Base-by-base conservation (phyloP, 2,888 invertebrate species). In the Anarsia innoxiella region DNA sequence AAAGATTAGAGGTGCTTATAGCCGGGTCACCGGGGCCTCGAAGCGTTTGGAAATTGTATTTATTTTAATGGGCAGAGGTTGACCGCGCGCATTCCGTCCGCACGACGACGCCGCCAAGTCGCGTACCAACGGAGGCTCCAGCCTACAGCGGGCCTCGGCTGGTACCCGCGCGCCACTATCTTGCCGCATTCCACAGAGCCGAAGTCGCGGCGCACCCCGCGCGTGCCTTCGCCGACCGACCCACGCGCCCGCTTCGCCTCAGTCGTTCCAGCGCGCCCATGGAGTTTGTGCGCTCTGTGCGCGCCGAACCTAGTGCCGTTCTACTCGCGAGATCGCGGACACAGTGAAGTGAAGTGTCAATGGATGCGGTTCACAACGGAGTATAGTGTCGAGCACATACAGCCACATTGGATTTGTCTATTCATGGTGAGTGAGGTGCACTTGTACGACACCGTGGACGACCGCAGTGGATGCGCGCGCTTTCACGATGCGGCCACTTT, bases 171-270 rank as follows among this genome's bases (percentile, higher is more conserved):
- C 67, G 84, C 80, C 86, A 66, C 70, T 71, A 66, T 69, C 71
- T 67, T 64, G 69, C 72, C 72, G 70, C 73, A 72, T 73, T 72
- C 74, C 79, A 75, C 73, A 71, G 71, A 69, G 73, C 77, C 79
- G 74, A 73, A 72, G 74, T 70, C 74, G 78, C 77, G 83, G 82
- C 78, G 72, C 67, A 64, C 69, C 68, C 67, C 68, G 66, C 66
- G 84, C 83, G 82, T 87, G 89, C 88, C 87, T 87, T 83, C 76
- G 85, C 61, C 65, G 27, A 23, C 78, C 88, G 89, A 89, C 91
- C 88, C 90, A 90, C 89, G 91, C 91, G 90, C 90, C 89, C 89
- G 87, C 88, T 87, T 73, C 76, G 74, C 45, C 61, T 71, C 77
- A 79, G 78, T 80, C 72, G 75, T 56, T 64, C 64, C 60, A 64